Evolutionary conservation across 2,888 invertebrate genomes (phyloP).

Genomic region (Molanna angustata): DNA sequence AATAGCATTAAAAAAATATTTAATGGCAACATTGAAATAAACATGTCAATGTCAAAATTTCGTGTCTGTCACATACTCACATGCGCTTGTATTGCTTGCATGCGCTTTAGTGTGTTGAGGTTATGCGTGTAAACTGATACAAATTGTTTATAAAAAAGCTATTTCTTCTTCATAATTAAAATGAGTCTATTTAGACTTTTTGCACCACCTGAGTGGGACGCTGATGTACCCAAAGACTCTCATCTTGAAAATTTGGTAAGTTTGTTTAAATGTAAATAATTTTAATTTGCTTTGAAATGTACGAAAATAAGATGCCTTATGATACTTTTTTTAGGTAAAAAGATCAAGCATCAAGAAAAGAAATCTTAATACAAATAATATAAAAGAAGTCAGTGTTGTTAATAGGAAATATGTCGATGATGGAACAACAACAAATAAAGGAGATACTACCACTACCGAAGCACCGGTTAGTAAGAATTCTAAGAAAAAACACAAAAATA

Average conservation of each 20-base stretch:
- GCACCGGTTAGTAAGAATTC: neutral
- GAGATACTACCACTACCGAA: neutral
- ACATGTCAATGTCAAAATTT: too few species aligned
- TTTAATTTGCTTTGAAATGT: neutral
- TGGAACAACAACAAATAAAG: neutral
- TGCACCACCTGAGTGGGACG: slow-evolving; percentile 37
- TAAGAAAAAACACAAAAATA: slow-evolving; percentile 6
- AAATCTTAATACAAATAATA: too few species aligned
- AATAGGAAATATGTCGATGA: neutral
- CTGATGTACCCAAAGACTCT: slow-evolving; percentile 35
- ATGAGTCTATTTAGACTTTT: slow-evolving; percentile 35
- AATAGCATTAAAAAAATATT: too few species aligned
- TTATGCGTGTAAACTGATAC: too few species aligned
- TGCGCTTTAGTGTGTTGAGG: too few species aligned
- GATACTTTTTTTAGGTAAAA: neutral
- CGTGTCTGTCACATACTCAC: too few species aligned
- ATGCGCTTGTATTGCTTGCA: too few species aligned
- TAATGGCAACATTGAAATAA: too few species aligned
- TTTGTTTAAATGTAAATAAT: neutral
- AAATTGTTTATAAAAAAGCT: too few species aligned
- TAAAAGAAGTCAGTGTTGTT: neutral
- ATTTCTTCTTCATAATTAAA: slow-evolving; percentile 31
- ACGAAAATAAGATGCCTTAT: neutral
- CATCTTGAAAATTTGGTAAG: slow-evolving; percentile 29
- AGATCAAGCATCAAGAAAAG: neutral